Evolutionary conservation across 2,113 vertebrate species (phyloP), one percentile per base, ranked within the genome.

Genomic region (Astatotilapia flaviijosephi): DNA sequence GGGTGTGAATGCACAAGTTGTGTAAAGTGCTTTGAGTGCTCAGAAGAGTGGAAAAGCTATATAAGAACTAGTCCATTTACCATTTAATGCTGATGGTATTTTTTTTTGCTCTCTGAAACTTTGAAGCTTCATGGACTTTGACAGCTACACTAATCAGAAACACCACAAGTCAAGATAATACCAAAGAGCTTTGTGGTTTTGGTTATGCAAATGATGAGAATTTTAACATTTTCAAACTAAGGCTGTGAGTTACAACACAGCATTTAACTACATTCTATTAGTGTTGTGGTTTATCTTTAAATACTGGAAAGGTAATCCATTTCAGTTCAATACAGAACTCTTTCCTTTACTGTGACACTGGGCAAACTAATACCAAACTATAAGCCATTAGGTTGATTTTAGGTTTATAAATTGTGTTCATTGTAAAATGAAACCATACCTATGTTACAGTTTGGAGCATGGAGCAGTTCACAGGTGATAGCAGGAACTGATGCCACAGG

Each of bases 231-330:
- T 70, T 23, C n/a, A 42, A 42, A 70, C 12, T 26, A 73, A 73
- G 21, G 7, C 65, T 73, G 37, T 42, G 65, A 73, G 13, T 26
- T 26, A 70, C 0, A 70, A 70, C 35, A 23, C 35, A 2, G 37
- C 8, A 45, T 73, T 73, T 45, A 73, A 73, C 21, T 26, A 35
- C 65, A 70, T 42, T 40, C 35, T 23, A 1, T 70, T 26, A 26
- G 13, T 45, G 65, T 15, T 26, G 0, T 6, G 21, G 21, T 70
- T 70, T 6, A 42, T 42, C 21, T 42, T 0, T 45, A 73, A 3
- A 45, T 73, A 73, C 65, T 42, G 1, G n/a, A 70, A 73, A 45
- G 14, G 37, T 23, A 26, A 42, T 70, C 5, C 0, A 14, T 4
- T 73, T 73, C 21, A 73, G 37, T 70, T 9, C 21, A 0, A 45